Evolutionary conservation across 2,797 vertebrate species (phyloP), one percentile per base, ranked within the genome.

Genomic region (Lepus townsendii): DNA sequence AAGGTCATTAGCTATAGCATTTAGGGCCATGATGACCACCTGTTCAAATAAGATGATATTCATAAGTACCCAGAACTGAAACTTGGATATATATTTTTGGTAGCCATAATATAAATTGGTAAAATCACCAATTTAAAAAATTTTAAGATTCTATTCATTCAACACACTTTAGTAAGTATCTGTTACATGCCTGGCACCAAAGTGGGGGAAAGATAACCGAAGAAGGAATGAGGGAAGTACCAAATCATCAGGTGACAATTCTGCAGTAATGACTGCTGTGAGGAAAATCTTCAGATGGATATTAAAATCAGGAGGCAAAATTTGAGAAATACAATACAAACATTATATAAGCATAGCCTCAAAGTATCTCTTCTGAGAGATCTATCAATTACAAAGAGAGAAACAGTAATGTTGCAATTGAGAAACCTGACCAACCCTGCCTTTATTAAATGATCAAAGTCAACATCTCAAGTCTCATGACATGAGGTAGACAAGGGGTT

Each of bases 171-270:
- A 47, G 9, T 47, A 47, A 47, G 42, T 47, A 47, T 47, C 42
- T 47, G 42, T 47, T 47, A 47, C 42, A 47, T 47, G 42, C 42
- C 42, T 47, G 42, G 42, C 42, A 47, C 42, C 42, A 47, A 47
- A 47, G 42, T 47, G 42, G 42, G 42, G 42, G 42, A 47, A 47
- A 47, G 42, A 30, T 66, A 76, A 57, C 54, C 35, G 16, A 66
- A 54, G 80, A 94, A 86, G 27, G 8, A 79, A 84, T 65, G 52
- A 72, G 4, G 27, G 50, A 92, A 72, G 62, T 86, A 86, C 11
- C 7, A n/a, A 52, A 62, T 86, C 4, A 62, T 30, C 10, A 54
- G 47, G 66, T 35, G 76, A 57, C 5, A 83, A 35, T 20, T 42
- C 30, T 14, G 42, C 0, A 12, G 3, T 69, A 20, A 13, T 69